Conservation (phyloP, 1,140 invertebrate species). For the Atopsyche davidsoni region DNA sequence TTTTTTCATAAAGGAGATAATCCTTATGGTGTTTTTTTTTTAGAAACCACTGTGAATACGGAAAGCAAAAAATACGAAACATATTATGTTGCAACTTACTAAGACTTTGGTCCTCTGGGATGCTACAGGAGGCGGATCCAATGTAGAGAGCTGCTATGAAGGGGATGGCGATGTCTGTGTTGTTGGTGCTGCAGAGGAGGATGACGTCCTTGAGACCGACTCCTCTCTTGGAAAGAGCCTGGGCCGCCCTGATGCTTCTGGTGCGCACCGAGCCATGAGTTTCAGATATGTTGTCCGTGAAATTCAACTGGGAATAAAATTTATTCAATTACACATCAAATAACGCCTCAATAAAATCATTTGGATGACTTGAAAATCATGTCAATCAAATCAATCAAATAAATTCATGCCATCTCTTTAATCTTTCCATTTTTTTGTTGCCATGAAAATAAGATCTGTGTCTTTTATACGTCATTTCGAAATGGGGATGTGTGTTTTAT, state of each 20-base stretch:
- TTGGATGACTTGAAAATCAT: too few species aligned
- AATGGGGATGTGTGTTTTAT: too few species aligned
- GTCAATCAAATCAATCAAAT: too few species aligned
- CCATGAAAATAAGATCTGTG: too few species aligned
- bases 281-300: slow-evolving; percentile 9
- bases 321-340: neutral
- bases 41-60: too few species aligned
- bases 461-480: too few species aligned
- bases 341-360: too few species aligned
- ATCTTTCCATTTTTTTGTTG: too few species aligned
- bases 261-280: slow-evolving; percentile 19
- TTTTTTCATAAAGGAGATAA: too few species aligned
- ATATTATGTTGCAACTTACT: slow-evolving; percentile 4
- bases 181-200: slow-evolving; percentile 12
- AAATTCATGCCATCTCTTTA: too few species aligned
- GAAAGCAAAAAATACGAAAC: too few species aligned
- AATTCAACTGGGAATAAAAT: slow-evolving; percentile 8
- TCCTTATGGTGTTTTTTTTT: too few species aligned
- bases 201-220: slow-evolving; percentile 15
- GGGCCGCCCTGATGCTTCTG: slow-evolving; percentile 18
- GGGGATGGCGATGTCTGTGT: slow-evolving; percentile 18
- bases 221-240: slow-evolving; percentile 13
- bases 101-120: slow-evolving; percentile 3
- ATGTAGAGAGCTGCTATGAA: slow-evolving; percentile 18
- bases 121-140: slow-evolving; percentile 6